Evolutionary conservation across 1,140 invertebrate species (phyloP), one percentile per base, ranked within the genome.

Genomic region (Amphibalanus amphitrite): DNA sequence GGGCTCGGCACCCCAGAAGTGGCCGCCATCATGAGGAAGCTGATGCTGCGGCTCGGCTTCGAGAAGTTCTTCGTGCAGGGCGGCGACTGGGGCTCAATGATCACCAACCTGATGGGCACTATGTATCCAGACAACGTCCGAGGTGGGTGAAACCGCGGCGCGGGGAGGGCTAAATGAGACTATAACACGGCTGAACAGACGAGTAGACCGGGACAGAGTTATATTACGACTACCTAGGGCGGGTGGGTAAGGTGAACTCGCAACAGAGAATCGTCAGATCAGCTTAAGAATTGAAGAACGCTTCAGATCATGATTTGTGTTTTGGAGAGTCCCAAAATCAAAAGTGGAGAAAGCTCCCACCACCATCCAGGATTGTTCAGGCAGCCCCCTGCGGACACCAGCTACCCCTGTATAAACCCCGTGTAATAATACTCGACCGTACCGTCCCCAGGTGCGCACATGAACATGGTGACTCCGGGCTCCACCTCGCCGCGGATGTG

Each of bases 1-100:
- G 80, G 81, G 0, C 76, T 83, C 28, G 73, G 85, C 29, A 76
- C 82, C 0, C 75, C 84, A 20, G 81, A 91, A 79, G 84, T 89
- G 0, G 86, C 85, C 0, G 82, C 89, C 0, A 81, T 95, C 26
- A 86, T 95, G 76, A 85, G 87, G 47, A 92, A 90, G 78, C 80
- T 97, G 23, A 95, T 96, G 93, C 76, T 82, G 1, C 83, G 90
- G 69, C 81, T 96, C 0, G 90, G 90, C 0, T 85, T 86, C 77
- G 76, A 88, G 0, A 86, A 87, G 76, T 97, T 87, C 78, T 88
- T 91, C 71, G 79, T 89, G 0, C 93, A 95, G 79, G 92, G 92
- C 8, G 92, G 92, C 20, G 93, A 96, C 77, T 90, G 89, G 89
- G 90, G 91, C 0, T 77, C 85, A 0, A 10, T 84, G 0, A 85